Evolutionary conservation across 2,888 invertebrate genomes (phyloP), one percentile per base, ranked within the genome.

Genomic region (Desoria tigrina): DNA sequence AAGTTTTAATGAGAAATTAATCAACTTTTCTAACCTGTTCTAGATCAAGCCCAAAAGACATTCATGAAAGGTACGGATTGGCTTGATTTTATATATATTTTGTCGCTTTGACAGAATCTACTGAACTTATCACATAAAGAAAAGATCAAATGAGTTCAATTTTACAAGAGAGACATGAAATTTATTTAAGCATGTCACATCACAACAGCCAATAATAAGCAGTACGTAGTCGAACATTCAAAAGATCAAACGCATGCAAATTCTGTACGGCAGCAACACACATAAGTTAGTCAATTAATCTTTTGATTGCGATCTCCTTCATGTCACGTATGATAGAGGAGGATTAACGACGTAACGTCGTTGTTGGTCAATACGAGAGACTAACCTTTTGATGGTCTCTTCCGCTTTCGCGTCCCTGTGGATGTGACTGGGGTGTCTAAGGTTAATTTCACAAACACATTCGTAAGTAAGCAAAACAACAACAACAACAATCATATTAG

Each of bases 311-410:
- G 32, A 32, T n/a, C n/a, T n/a, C n/a, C n/a, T n/a, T n/a, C n/a
- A n/a, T 32, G 32, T 32, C 32, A 32, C 4, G 6, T 32, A 32
- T 4, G 32, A 32, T 32, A n/a, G n/a, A n/a, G n/a, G n/a, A n/a
- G 32, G 32, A 32, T 32, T 32, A 11, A 32, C 32, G 11, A n/a
- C n/a, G n/a, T n/a, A 32, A 32, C 32, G 32, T n/a, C n/a, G n/a
- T n/a, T n/a, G n/a, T n/a, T n/a, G 32, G 32, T 32, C 11, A 32
- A 32, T 32, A 21, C 9, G 45, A 16, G 16, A 6, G 16, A 45
- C n/a, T 79, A 82, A 86, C 86, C 84, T 80, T 82, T 85, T 61
- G 88, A 88, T 11, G 89, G 88, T 78, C 89, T 89, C 82, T 90
- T 90, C 79, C 89, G 83, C 81, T 90, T 90, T 79, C 89, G 64